A percentile compares a stretch with the other conserved stretches of the same genome.
phyloP scores from a whole-genome alignment of 2,797 vertebrate species.

The Spizella passerina region DNA sequence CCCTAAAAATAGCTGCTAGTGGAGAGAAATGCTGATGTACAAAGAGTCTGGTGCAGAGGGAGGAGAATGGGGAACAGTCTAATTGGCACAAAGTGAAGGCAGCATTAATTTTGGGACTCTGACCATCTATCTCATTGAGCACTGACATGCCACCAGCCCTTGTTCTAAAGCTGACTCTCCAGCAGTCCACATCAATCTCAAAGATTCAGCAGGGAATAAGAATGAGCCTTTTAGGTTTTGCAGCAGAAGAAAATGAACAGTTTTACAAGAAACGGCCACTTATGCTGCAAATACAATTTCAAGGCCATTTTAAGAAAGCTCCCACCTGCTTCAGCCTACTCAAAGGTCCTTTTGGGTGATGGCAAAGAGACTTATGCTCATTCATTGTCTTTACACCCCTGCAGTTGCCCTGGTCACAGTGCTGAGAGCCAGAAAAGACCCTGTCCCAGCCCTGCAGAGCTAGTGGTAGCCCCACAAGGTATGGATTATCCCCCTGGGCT shows the following conservation, averaged over 20 bases:
- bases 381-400: neutral
- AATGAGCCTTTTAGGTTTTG: neutral
- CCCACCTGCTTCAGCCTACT: neutral
- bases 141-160: neutral
- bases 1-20: neutral
- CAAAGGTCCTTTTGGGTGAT: neutral
- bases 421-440: neutral
- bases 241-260: constrained; percentile 1
- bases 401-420: neutral
- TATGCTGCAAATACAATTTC: neutral
- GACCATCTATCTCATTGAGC: neutral
- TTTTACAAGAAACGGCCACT: neutral
- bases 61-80: neutral
- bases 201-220: neutral
- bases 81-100: neutral
- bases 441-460: neutral
- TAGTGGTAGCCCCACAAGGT: neutral
- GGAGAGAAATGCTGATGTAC: neutral
- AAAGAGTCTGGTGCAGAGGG: neutral
- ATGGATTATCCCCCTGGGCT: neutral
- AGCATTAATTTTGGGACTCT: neutral
- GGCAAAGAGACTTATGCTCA: neutral
- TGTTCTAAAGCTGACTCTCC: constrained; percentile 21
- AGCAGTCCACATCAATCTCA: neutral
- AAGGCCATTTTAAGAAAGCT: neutral